These are phyloP conservation scores for Lithophane leautieri DNA, from an alignment of 2,888 invertebrate genomes.

Conservation along the genomic window DNA sequence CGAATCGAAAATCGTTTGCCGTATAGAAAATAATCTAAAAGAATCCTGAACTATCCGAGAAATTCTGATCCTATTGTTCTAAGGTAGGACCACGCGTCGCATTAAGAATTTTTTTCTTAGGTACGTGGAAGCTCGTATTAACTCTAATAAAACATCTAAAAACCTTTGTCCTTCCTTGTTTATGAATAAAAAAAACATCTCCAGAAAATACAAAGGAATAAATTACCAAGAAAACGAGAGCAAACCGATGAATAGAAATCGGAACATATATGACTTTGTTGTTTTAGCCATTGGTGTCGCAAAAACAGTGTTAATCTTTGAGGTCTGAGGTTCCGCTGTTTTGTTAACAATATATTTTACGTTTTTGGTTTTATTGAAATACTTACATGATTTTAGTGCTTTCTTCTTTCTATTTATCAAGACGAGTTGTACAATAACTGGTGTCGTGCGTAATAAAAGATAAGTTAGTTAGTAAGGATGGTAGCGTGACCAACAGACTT, in stretches of 20 bases:
- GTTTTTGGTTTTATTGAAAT: conserved; percentile 19
- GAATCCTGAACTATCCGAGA: background rate
- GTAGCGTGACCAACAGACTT: background rate
- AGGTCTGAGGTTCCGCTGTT: conserved; percentile 1
- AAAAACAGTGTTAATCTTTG: conserved; percentile 17
- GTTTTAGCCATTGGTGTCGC: conserved; percentile 26
- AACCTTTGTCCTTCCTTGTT: conserved; percentile 4
- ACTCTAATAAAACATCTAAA: background rate
- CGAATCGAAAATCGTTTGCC: background rate
- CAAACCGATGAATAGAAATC: conserved; percentile 39
- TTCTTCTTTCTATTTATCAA: background rate
- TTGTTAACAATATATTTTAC: conserved; percentile 9
- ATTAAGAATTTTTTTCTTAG: background rate
- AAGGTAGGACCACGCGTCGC: background rate
- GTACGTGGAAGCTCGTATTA: background rate
- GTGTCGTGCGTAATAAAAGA: no score
- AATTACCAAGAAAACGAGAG: conserved; percentile 25
- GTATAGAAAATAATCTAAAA: background rate
- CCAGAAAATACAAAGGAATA: conserved; percentile 19
- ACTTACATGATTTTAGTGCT: conserved; percentile 5
- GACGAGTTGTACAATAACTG: no score
- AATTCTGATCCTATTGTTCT: background rate
- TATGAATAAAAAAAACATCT: conserved; percentile 29
- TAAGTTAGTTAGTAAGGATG: background rate
- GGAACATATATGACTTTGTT: conserved; percentile 34